Percentiles rank a stretch among this genome's conserved stretches.
Evolutionary conservation across 2,888 invertebrate genomes (phyloP).

Genomic region (Cantharis rufa): DNA sequence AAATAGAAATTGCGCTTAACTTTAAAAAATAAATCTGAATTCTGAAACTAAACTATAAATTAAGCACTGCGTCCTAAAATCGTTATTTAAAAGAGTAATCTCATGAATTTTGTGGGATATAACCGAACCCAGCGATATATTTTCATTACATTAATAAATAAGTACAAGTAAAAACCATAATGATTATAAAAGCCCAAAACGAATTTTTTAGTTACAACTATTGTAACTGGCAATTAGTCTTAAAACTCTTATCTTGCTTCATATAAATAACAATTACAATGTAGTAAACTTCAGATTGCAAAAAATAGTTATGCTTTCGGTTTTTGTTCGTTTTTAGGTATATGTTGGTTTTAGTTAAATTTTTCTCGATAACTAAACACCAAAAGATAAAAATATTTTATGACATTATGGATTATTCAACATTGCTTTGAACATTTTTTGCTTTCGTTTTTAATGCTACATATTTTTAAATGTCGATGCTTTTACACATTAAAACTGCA

Average conservation of each 20-base stretch:
- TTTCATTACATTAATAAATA: conserved; percentile 23
- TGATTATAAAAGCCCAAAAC: conserved; percentile 7
- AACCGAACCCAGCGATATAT: conserved; percentile 18
- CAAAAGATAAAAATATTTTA: background rate
- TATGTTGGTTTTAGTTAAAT: background rate
- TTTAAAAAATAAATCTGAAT: background rate
- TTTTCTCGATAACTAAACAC: background rate
- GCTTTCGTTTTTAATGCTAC: background rate
- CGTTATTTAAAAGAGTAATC: conserved; percentile 14
- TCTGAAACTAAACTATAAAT: conserved; percentile 7
- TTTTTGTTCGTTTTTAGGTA: background rate
- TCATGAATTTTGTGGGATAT: conserved; percentile 16
- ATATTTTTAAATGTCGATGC: background rate
- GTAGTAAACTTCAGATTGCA: background rate
- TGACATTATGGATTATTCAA: background rate
- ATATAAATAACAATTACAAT: background rate
- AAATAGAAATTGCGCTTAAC: background rate
- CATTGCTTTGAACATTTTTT: background rate
- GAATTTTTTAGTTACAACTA: conserved; percentile 1
- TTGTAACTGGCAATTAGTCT: conserved; percentile 1
- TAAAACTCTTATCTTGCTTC: background rate
- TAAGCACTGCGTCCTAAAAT: conserved; percentile 4
- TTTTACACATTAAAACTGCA: no score
- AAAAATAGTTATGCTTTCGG: background rate
- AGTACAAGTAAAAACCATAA: conserved; percentile 17